Percentiles rank a stretch among this genome's conserved stretches.
Evolutionary conservation across 92 coral and sea anemone species (phyloP).

Genomic region (Palythoa grandis): DNA sequence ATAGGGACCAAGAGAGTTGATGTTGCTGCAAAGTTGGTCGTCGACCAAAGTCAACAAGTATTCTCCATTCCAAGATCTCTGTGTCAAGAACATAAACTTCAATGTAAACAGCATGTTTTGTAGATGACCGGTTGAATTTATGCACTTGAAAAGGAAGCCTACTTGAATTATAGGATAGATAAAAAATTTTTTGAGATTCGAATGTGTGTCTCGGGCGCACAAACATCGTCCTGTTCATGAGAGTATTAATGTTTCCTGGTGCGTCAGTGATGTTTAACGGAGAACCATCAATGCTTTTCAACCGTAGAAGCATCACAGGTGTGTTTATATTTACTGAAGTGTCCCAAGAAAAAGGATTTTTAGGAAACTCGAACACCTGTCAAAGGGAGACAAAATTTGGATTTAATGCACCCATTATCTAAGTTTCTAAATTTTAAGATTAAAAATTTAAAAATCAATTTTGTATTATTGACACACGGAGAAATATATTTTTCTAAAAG

Average conservation of each 20-base stretch:
- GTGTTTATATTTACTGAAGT: conserved; percentile 55
- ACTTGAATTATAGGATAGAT: conserved; percentile 12
- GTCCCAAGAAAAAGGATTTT: conserved; percentile 62
- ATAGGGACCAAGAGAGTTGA: conserved; percentile 54
- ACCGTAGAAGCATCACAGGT: conserved; percentile 53
- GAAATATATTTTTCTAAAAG: too few relatives aligned
- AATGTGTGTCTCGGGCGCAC: background rate
- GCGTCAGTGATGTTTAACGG: conserved; percentile 46
- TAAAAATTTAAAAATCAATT: background rate
- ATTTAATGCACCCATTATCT: background rate
- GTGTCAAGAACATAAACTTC: conserved; percentile 54
- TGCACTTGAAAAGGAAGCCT: conserved; percentile 42
- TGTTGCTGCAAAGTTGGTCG: conserved; percentile 44
- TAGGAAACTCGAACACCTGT: conserved; percentile 64
- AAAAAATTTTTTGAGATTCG: background rate
- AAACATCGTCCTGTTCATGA: conserved; percentile 15
- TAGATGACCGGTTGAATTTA: conserved; percentile 54
- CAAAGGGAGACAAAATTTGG: background rate
- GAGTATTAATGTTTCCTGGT: conserved; percentile 47
- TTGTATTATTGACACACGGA: too few relatives aligned
- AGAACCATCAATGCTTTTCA: conserved; percentile 56
- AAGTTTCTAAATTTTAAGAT: background rate
- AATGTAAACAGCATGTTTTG: conserved; percentile 55
- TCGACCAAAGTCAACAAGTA: conserved; percentile 53
- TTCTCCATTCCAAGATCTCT: conserved; percentile 51